Percentiles rank a stretch among this genome's conserved stretches.
Evolutionary conservation across 2,113 vertebrate species (phyloP).

Genomic region (Synchiropus splendidus): DNA sequence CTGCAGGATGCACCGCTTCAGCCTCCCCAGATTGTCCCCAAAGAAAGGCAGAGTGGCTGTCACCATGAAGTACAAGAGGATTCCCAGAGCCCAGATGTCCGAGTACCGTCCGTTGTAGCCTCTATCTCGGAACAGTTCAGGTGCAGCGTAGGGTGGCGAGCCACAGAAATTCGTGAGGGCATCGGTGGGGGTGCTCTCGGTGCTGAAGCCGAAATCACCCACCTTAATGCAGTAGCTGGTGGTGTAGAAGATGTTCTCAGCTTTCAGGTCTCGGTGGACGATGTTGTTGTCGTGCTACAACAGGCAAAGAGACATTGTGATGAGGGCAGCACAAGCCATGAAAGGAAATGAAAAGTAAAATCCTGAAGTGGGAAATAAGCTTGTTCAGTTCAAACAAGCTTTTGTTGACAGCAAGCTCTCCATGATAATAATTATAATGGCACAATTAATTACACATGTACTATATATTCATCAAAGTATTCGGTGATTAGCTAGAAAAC

Average conservation of each 20-base stretch:
- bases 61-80: conserved; percentile 69
- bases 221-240: conserved; percentile 68
- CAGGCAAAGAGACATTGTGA: not conserved
- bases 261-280: conserved; percentile 70
- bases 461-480: too few species aligned
- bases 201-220: conserved; percentile 72
- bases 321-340: too few species aligned
- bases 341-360: too few species aligned
- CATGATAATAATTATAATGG: too few species aligned
- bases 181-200: conserved; percentile 31
- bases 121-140: conserved; percentile 65
- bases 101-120: conserved; percentile 58
- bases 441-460: too few species aligned
- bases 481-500: too few species aligned
- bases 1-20: conserved; percentile 65
- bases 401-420: too few species aligned
- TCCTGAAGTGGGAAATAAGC: too few species aligned
- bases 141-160: conserved; percentile 68
- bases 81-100: conserved; percentile 72
- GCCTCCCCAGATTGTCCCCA: conserved; percentile 52
- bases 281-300: conserved; percentile 69
- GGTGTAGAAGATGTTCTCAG: conserved; percentile 72
- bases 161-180: conserved; percentile 66
- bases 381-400: too few species aligned
- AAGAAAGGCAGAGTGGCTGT: conserved; percentile 63